phyloP scores from a whole-genome alignment of 2,888 invertebrate genomes.

The Ellobium chinense region DNA sequence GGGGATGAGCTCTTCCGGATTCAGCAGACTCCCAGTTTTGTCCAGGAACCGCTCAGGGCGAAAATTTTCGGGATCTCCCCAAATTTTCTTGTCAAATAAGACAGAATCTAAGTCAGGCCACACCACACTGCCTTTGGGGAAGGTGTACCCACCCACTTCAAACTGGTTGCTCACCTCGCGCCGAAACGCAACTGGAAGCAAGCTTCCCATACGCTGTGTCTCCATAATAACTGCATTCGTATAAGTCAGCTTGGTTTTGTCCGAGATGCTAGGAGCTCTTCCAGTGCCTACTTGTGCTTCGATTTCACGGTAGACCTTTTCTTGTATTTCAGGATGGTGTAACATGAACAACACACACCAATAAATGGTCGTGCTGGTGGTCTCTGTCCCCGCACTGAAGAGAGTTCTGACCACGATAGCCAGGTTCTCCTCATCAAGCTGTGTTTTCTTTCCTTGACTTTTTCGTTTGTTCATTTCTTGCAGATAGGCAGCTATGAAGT shows the following conservation, averaged over 20 bases:
- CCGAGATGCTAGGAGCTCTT: constrained; percentile 51
- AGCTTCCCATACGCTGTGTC: constrained; percentile 59
- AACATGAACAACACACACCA: constrained; percentile 90
- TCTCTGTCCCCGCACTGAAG: constrained; percentile 80
- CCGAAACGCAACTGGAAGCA: constrained; percentile 56
- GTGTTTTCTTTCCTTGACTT: not conserved
- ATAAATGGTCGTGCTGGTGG: constrained; percentile 90
- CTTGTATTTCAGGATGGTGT: constrained; percentile 84
- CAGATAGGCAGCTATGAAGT: constrained; percentile 59
- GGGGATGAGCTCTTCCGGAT: constrained; percentile 51
- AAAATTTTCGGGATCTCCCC: constrained; percentile 61
- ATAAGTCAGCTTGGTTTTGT: constrained; percentile 56
- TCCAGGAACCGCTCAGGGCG: constrained; percentile 65
- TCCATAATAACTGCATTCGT: constrained; percentile 71
- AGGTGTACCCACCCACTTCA: constrained; percentile 61
- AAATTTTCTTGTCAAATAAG: constrained; percentile 58
- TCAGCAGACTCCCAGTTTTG: constrained; percentile 42
- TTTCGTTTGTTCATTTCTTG: constrained; percentile 27
- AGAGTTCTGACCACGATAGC: constrained; percentile 13
- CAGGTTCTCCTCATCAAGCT: constrained; percentile 16
- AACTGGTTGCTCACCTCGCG: constrained; percentile 55
- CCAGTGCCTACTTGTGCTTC: constrained; percentile 72
- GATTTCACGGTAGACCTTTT: constrained; percentile 54
- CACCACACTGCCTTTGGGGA: constrained; percentile 65
- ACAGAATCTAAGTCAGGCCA: constrained; percentile 63